These are phyloP conservation scores for Zhuqinia jingwanae DNA, from an alignment of 2,888 invertebrate species.

Conservation along the genomic window DNA sequence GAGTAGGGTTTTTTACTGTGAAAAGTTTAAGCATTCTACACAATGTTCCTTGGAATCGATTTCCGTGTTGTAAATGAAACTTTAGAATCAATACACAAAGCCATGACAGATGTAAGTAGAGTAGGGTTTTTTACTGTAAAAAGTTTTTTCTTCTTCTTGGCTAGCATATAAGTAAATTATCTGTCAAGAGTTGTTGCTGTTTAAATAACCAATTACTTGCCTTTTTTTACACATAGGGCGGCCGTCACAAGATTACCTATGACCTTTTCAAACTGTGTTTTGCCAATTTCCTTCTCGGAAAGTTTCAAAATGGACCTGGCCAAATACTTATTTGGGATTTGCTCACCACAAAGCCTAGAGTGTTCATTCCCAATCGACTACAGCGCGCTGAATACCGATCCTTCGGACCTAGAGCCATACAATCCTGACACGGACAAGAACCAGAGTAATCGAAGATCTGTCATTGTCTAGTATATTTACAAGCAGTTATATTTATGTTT, in stretches of 20 bases:
- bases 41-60: conserved; percentile 86
- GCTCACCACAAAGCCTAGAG: conserved; percentile 80
- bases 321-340: conserved; percentile 86
- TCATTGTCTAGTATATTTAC: conserved; percentile 84
- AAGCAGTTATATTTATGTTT: not conserved
- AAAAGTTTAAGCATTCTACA: conserved; percentile 87
- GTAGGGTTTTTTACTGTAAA: no score
- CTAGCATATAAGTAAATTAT: not conserved
- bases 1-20: no score
- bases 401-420: conserved; percentile 87
- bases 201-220: no score
- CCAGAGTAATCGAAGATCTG: conserved; percentile 85
- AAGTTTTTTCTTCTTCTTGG: no score
- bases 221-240: conserved; percentile 83
- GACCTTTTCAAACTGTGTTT: conserved; percentile 87
- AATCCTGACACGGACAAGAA: conserved; percentile 85
- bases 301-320: conserved; percentile 88
- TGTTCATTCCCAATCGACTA: conserved; percentile 87
- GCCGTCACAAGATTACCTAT: conserved; percentile 86
- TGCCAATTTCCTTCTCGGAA: conserved; percentile 88
- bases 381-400: conserved; percentile 87
- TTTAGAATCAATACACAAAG: conserved; percentile 86
- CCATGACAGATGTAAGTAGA: conserved; percentile 88
- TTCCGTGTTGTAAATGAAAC: conserved; percentile 85
- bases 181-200: not conserved